These are phyloP conservation scores for Bembecia ichneumoniformis DNA, from an alignment of 2,888 invertebrate genomes.

Conservation along the genomic window DNA sequence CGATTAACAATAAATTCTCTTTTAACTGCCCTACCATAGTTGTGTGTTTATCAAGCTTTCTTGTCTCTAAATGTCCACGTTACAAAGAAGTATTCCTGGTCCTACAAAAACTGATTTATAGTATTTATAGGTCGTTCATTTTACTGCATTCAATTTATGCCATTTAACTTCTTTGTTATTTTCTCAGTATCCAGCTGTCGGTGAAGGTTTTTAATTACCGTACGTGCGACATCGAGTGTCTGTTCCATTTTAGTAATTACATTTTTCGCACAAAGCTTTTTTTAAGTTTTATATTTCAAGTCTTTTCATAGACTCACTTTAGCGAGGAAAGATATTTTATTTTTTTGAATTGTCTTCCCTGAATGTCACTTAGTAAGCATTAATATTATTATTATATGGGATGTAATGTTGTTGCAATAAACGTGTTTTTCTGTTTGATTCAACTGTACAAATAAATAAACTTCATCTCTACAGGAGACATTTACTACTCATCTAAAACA, in stretches of 20 bases:
- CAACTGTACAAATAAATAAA: too few relatives aligned
- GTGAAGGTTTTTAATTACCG: background rate
- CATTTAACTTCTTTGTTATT: conserved; percentile 10
- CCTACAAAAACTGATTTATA: conserved; percentile 48
- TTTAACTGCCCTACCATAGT: conserved; percentile 47
- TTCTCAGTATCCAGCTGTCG: background rate
- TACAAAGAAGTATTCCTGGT: conserved; percentile 25
- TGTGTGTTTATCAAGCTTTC: conserved; percentile 28
- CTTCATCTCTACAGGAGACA: too few relatives aligned
- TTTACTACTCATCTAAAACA: too few relatives aligned
- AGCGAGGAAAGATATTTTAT: background rate
- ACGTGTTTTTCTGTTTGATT: too few relatives aligned
- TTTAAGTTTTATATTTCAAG: too few relatives aligned
- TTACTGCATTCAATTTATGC: conserved; percentile 23
- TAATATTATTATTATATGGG: too few relatives aligned
- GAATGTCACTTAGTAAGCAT: too few relatives aligned
- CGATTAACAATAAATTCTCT: conserved; percentile 59
- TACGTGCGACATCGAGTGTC: conserved; percentile 9
- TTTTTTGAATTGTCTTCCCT: too few relatives aligned
- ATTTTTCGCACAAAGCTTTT: too few relatives aligned
- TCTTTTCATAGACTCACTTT: too few relatives aligned
- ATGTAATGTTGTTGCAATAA: too few relatives aligned
- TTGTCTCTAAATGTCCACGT: background rate
- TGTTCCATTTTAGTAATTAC: background rate
- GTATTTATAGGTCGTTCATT: conserved; percentile 31